phyloP scores from a whole-genome alignment of 2,888 invertebrate genomes.

The Lasiommata megera region DNA sequence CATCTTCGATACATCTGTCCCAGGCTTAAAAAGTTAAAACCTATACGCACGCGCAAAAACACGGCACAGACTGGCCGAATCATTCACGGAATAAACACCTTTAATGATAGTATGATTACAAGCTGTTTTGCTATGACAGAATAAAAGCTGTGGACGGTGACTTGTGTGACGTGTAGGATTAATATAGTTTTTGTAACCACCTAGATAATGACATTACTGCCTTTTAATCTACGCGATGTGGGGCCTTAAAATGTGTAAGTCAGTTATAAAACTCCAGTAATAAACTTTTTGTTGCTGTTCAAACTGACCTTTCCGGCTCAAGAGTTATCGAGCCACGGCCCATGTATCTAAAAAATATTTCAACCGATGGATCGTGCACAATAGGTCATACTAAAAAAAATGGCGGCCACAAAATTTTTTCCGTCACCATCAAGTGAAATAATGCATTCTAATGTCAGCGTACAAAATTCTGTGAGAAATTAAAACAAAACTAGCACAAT shows the following conservation, averaged over 20 bases:
- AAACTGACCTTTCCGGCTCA: constrained; percentile 33
- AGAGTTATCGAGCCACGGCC: neutral
- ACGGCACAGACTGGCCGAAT: too few relatives aligned
- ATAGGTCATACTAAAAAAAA: too few relatives aligned
- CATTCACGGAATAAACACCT: neutral
- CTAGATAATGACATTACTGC: constrained; percentile 65
- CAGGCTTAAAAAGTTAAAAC: constrained; percentile 11
- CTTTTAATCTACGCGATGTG: constrained; percentile 69
- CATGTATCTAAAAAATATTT: neutral
- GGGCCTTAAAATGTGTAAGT: constrained; percentile 46
- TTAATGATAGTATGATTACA: neutral
- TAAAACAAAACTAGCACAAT: too few relatives aligned
- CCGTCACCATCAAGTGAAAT: too few relatives aligned
- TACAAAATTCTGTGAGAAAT: too few relatives aligned
- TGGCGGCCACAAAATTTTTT: too few relatives aligned
- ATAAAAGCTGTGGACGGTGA: neutral
- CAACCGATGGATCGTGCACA: too few relatives aligned
- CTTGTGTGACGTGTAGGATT: constrained; percentile 30
- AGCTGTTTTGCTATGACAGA: neutral
- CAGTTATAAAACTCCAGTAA: constrained; percentile 30
- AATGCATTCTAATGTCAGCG: too few relatives aligned
- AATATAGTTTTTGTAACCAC: constrained; percentile 59
- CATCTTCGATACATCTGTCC: constrained; percentile 24
- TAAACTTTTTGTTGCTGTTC: constrained; percentile 25
- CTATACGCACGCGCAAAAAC: neutral